Conservation (phyloP, 2,113 vertebrate species). For the Anolis carolinensis region DNA sequence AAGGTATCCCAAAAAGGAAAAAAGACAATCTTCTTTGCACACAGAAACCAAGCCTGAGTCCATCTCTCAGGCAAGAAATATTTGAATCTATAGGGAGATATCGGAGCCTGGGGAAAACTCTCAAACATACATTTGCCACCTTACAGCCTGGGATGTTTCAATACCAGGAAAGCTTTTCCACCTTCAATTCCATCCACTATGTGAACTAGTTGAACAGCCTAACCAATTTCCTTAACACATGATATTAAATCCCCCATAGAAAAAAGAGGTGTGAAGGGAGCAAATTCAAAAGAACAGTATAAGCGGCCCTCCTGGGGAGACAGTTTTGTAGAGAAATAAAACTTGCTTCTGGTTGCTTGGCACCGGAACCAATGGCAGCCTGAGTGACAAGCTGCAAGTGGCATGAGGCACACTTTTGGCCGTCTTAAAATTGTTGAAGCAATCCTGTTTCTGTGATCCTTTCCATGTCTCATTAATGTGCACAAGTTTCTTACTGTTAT, state of each 20-base stretch:
- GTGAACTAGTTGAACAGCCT: not conserved
- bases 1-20: no score
- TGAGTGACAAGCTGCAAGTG: not conserved
- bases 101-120: not conserved
- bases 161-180: not conserved
- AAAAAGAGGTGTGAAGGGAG: not conserved
- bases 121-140: not conserved
- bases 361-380: constrained; percentile 20
- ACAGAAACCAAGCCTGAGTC: not conserved
- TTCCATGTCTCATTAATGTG: constrained; percentile 37
- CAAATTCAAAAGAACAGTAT: constrained; percentile 27
- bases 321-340: not conserved
- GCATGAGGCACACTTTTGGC: not conserved
- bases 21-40: not conserved
- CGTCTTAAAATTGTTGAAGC: constrained; percentile 26
- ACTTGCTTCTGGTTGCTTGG: constrained; percentile 34
- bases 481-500: accelerated
- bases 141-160: not conserved
- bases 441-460: constrained; percentile 21
- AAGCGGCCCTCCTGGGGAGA: not conserved
- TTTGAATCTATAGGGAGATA: not conserved
- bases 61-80: not conserved
- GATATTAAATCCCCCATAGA: not conserved
- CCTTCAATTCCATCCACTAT: not conserved
- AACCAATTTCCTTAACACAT: not conserved